phyloP scores from a whole-genome alignment of 2,113 vertebrate species.

The Antigone vipio region DNA sequence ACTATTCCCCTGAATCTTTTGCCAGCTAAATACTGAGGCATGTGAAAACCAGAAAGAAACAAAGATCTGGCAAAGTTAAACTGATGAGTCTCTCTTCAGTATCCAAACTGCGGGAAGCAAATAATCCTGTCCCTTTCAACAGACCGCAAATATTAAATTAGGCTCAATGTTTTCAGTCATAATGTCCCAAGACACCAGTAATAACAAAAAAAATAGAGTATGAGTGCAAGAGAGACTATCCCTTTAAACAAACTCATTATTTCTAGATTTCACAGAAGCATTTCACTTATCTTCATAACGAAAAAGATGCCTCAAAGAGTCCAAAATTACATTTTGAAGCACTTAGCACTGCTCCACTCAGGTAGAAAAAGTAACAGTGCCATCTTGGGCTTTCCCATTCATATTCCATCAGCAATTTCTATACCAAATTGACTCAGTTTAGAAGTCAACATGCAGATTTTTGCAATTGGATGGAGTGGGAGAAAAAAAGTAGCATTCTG shows the following conservation, averaged over 20 bases:
- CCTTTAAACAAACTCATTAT: background rate
- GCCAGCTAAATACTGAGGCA: background rate
- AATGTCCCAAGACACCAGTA: background rate
- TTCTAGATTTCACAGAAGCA: background rate
- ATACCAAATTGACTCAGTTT: background rate
- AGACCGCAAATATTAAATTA: background rate
- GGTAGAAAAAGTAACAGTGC: background rate
- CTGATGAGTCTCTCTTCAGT: background rate
- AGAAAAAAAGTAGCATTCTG: background rate
- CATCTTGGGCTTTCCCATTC: background rate
- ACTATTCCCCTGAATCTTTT: background rate
- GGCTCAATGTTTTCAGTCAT: background rate
- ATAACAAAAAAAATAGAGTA: background rate
- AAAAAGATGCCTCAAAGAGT: background rate
- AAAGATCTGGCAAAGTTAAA: background rate
- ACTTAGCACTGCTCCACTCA: background rate
- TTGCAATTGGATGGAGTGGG: background rate
- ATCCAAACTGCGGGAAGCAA: background rate
- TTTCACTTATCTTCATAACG: background rate
- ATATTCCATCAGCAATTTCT: background rate
- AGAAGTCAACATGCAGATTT: background rate
- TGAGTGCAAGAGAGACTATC: background rate
- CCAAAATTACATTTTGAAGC: slow-evolving; percentile 2
- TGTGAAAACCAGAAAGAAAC: slow-evolving; percentile 4
- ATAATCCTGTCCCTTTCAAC: background rate